Evolutionary conservation across 64 coral and sea anemone genomes (phyloP).

Genomic region (Pocillopora damicornis): DNA sequence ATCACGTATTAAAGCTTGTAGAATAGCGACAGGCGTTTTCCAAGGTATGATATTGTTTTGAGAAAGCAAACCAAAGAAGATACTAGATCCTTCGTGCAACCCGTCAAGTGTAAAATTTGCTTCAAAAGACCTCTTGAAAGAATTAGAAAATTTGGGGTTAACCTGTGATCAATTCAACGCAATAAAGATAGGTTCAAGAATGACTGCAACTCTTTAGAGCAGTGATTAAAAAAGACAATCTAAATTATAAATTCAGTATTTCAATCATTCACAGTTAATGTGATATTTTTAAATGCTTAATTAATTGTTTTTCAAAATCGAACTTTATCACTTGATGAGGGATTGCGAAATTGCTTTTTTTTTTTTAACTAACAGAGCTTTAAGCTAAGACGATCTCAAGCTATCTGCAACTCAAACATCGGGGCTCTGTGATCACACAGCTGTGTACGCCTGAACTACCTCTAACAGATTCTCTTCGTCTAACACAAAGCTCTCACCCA

Average conservation of each 20-base stretch:
- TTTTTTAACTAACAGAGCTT: background rate
- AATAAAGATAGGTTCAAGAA: background rate
- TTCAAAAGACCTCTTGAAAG: background rate
- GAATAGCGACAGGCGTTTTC: background rate
- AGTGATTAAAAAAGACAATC: background rate
- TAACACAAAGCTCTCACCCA: background rate
- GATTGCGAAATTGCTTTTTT: background rate
- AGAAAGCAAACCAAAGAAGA: background rate
- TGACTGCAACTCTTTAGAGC: background rate
- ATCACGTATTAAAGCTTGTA: background rate
- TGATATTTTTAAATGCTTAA: conserved; percentile 4
- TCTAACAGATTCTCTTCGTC: background rate
- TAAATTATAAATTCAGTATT: background rate
- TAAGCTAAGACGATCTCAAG: background rate
- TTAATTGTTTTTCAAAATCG: background rate
- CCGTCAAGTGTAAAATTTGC: background rate
- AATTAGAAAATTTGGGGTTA: background rate
- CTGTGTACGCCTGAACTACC: background rate
- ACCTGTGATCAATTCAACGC: background rate
- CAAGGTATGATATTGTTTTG: background rate
- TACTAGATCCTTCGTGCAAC: background rate
- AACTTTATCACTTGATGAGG: background rate
- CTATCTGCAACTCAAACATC: background rate
- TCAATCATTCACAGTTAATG: background rate
- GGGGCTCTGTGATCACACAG: background rate